phyloP scores from a whole-genome alignment of 2,888 invertebrate species.

The Drosophila tripunctata region DNA sequence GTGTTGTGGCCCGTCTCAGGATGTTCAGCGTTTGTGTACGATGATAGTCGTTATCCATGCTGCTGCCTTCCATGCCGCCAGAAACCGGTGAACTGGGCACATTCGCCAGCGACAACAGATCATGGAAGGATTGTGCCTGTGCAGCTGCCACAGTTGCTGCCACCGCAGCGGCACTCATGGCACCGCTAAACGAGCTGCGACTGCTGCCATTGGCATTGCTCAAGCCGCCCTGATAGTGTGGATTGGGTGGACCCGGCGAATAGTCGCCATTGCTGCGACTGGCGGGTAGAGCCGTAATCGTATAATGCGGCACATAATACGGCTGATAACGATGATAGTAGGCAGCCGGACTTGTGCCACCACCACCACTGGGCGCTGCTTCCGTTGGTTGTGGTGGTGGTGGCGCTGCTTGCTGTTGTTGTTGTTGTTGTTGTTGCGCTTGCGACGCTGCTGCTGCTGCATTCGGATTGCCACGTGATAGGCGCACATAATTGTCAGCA shows the following conservation, averaged over 20 bases:
- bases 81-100: slow-evolving; percentile 51
- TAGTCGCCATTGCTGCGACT: slow-evolving; percentile 39
- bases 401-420: not conserved
- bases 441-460: slow-evolving; percentile 11
- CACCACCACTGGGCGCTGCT: slow-evolving; percentile 18
- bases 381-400: slow-evolving; percentile 8
- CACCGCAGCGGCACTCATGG: slow-evolving; percentile 68
- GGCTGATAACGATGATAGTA: slow-evolving; percentile 69
- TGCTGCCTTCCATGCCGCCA: slow-evolving; percentile 24
- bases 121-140: slow-evolving; percentile 63
- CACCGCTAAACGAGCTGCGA: slow-evolving; percentile 68
- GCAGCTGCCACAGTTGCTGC: slow-evolving; percentile 67
- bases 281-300: slow-evolving; percentile 60
- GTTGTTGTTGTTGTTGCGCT: slow-evolving; percentile 6
- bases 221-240: slow-evolving; percentile 64
- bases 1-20: slow-evolving; percentile 33
- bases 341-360: slow-evolving; percentile 56
- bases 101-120: slow-evolving; percentile 53
- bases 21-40: slow-evolving; percentile 39
- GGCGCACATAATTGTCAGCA: slow-evolving; percentile 24
- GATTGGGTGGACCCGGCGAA: slow-evolving; percentile 44
- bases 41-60: slow-evolving; percentile 42
- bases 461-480: slow-evolving; percentile 21
- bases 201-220: slow-evolving; percentile 61
- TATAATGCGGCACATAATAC: slow-evolving; percentile 67